Conservation (phyloP, 2,888 invertebrate species). For the Mythimna impura region DNA sequence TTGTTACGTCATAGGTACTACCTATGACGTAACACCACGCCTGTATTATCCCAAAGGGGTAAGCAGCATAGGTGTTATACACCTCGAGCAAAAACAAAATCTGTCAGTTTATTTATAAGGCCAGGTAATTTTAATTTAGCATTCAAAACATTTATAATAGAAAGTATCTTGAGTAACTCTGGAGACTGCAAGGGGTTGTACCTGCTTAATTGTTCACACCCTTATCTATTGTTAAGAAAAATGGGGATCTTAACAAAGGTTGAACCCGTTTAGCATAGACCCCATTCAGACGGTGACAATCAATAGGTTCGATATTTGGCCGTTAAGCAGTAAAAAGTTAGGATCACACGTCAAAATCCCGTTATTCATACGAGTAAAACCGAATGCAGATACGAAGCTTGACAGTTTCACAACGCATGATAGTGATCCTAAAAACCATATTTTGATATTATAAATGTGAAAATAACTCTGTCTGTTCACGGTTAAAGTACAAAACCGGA, state of each 20-base stretch:
- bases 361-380: background rate
- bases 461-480: too few relatives aligned
- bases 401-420: background rate
- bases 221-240: slow-evolving; percentile 1
- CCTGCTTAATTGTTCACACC: slow-evolving; percentile 19
- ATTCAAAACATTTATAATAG: too few relatives aligned
- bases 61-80: too few relatives aligned
- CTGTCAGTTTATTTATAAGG: too few relatives aligned
- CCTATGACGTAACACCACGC: background rate
- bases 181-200: background rate
- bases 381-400: background rate
- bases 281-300: background rate
- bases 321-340: background rate
- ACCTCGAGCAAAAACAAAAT: too few relatives aligned
- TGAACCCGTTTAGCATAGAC: background rate
- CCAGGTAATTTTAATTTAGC: too few relatives aligned
- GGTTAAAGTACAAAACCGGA: too few relatives aligned
- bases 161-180: too few relatives aligned
- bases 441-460: too few relatives aligned
- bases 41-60: too few relatives aligned
- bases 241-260: slow-evolving; percentile 13
- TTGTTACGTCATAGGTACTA: background rate
- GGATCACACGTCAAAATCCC: too few relatives aligned
- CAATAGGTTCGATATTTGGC: background rate
- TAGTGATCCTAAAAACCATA: background rate